phyloP scores from a whole-genome alignment of 2,888 invertebrate species.

The Sphaerophoria rueppellii region DNA sequence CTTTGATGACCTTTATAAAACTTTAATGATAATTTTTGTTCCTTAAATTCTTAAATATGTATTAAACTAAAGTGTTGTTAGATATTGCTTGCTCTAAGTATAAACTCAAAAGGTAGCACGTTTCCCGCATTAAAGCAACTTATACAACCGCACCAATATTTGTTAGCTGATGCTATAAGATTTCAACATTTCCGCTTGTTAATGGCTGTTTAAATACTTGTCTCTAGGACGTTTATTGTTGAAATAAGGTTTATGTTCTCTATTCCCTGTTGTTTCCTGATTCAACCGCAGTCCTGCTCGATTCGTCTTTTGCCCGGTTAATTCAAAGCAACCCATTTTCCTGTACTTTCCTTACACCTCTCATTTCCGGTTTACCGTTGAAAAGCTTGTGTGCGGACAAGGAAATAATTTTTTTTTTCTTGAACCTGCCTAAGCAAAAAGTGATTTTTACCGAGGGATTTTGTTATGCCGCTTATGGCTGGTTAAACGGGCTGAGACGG shows the following conservation, averaged over 20 bases:
- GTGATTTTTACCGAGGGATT: conserved; percentile 31
- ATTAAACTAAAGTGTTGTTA: not conserved
- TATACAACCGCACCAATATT: conserved; percentile 17
- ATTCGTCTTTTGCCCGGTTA: conserved; percentile 3
- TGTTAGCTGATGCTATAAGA: not conserved
- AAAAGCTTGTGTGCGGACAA: not conserved
- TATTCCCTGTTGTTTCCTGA: conserved; percentile 20
- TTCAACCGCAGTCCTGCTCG: not conserved
- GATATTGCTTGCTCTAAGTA: conserved; percentile 1
- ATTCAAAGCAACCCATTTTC: not conserved
- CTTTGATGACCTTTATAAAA: not conserved
- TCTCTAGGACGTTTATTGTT: conserved; percentile 33
- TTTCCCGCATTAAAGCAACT: conserved; percentile 16
- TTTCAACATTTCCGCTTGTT: conserved; percentile 31
- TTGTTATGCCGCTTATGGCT: conserved; percentile 36
- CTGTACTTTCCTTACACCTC: conserved; percentile 29
- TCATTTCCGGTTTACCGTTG: conserved; percentile 13
- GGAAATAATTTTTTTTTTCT: not conserved
- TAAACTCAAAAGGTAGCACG: conserved; percentile 16
- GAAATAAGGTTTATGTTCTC: conserved; percentile 24
- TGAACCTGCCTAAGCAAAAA: conserved; percentile 16
- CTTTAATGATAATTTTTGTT: not conserved
- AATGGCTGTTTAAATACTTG: conserved; percentile 40
- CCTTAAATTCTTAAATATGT: not conserved
- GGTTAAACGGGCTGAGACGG: conserved; percentile 30